These are phyloP conservation scores for Typhlichthys subterraneus DNA, from an alignment of 2,797 vertebrate genomes.

Conservation along the genomic window DNA sequence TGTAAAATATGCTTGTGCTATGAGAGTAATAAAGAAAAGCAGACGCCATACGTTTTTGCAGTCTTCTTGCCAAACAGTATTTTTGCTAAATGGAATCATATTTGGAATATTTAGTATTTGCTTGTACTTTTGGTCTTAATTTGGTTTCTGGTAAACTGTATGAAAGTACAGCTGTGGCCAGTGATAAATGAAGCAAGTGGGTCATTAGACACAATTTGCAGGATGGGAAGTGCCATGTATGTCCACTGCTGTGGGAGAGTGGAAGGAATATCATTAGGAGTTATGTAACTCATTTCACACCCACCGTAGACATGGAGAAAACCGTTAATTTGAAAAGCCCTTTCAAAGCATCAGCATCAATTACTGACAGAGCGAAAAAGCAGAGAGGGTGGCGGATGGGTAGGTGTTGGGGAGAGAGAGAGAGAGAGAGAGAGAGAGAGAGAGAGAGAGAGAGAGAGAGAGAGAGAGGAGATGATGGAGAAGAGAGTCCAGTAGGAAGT, in stretches of 20 bases:
- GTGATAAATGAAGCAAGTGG: slow-evolving; percentile 44
- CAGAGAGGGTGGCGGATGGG: not conserved
- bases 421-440: not conserved
- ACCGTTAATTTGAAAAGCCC: slow-evolving; percentile 17
- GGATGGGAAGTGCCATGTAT: slow-evolving; percentile 17
- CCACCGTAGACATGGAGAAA: slow-evolving; percentile 7
- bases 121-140: no score
- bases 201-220: slow-evolving; percentile 34
- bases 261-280: slow-evolving; percentile 9
- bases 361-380: slow-evolving; percentile 6
- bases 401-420: not conserved
- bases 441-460: not conserved
- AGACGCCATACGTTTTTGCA: no score
- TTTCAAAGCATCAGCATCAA: slow-evolving; percentile 16
- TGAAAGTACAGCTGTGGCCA: slow-evolving; percentile 19
- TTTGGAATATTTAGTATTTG: no score
- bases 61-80: no score
- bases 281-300: slow-evolving; percentile 21
- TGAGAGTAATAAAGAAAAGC: no score
- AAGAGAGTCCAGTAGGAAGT: slow-evolving; percentile 5
- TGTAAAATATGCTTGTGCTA: no score
- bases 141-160: no score
- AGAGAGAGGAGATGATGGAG: not conserved
- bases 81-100: no score
- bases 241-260: not conserved